These are phyloP conservation scores for Cebidichthys violaceus DNA, from an alignment of 2,113 vertebrate species.

Conservation along the genomic window DNA sequence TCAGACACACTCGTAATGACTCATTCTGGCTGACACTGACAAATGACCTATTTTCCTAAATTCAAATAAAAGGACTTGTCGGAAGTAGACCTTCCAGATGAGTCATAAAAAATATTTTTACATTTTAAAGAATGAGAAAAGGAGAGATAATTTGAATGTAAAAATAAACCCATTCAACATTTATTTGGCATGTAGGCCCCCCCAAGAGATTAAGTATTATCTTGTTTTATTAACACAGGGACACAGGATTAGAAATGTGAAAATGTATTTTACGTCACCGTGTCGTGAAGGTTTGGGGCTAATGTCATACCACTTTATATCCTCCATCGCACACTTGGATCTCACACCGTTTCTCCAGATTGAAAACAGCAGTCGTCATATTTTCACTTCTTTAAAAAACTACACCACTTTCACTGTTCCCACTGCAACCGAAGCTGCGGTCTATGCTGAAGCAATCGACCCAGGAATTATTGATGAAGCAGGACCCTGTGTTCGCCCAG, in stretches of 20 bases:
- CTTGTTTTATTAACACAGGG: background rate
- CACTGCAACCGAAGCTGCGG: background rate
- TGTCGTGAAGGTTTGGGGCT: background rate
- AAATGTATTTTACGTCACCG: background rate
- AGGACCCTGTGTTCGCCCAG: conserved; percentile 64
- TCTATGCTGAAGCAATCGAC: conserved; percentile 49
- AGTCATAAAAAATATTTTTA: background rate
- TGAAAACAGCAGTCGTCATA: background rate
- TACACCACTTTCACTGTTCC: background rate
- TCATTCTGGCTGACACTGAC: background rate
- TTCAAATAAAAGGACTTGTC: background rate
- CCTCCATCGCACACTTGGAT: background rate
- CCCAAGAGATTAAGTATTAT: background rate
- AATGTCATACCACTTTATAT: background rate
- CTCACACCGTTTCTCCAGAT: background rate
- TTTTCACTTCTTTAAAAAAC: conserved; percentile 35
- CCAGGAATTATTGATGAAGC: conserved; percentile 77
- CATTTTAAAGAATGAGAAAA: background rate
- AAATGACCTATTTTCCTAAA: background rate
- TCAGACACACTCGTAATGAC: background rate
- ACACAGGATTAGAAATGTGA: background rate
- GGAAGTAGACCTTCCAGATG: background rate
- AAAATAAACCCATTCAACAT: background rate
- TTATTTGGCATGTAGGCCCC: background rate
- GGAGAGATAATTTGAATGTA: background rate